A percentile compares a stretch with the other conserved stretches of the same genome.
These are phyloP conservation scores for Paralichthys olivaceus DNA, from an alignment of 2,113 vertebrate species.

Conservation along the genomic window DNA sequence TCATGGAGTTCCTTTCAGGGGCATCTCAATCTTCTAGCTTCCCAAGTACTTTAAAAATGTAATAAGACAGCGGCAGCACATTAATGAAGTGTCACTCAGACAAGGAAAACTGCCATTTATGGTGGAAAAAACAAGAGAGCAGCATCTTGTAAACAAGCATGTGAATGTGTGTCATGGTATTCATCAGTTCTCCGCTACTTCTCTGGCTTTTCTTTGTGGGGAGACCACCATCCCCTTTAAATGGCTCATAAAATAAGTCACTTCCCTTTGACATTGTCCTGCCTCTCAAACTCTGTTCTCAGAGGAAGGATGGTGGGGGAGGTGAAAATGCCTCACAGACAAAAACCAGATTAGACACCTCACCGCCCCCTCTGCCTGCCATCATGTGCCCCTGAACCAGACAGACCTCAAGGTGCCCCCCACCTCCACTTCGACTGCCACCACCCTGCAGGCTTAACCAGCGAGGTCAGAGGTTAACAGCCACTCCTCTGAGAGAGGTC, in stretches of 20 bases:
- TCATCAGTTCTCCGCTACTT: slow-evolving; percentile 51
- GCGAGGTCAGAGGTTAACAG: slow-evolving; percentile 81
- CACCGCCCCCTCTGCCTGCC: slow-evolving; percentile 67
- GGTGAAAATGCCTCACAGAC: slow-evolving; percentile 76
- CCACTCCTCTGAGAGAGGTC: slow-evolving; percentile 83
- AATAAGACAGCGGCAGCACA: slow-evolving; percentile 44
- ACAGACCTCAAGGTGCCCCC: slow-evolving; percentile 67
- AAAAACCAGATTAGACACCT: slow-evolving; percentile 84
- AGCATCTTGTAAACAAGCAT: slow-evolving; percentile 78
- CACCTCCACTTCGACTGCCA: slow-evolving; percentile 52
- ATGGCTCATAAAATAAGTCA: slow-evolving; percentile 83
- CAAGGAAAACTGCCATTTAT: slow-evolving; percentile 65
- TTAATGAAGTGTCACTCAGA: slow-evolving; percentile 55
- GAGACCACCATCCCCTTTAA: slow-evolving; percentile 73
- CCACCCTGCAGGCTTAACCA: slow-evolving; percentile 81
- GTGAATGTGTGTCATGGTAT: slow-evolving; percentile 69
- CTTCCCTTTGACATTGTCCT: slow-evolving; percentile 81
- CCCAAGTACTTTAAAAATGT: slow-evolving; percentile 50
- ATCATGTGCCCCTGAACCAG: slow-evolving; percentile 77
- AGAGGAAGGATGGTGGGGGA: slow-evolving; percentile 71
- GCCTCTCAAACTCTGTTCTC: slow-evolving; percentile 71
- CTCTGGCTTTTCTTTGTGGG: slow-evolving; percentile 64
- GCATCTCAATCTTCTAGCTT: slow-evolving; percentile 34
- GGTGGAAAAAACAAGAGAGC: slow-evolving; percentile 64
- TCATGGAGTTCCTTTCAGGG: slow-evolving; percentile 40